Evolutionary conservation across 2,888 invertebrate species (phyloP).

Genomic region (Amphipyra berbera): DNA sequence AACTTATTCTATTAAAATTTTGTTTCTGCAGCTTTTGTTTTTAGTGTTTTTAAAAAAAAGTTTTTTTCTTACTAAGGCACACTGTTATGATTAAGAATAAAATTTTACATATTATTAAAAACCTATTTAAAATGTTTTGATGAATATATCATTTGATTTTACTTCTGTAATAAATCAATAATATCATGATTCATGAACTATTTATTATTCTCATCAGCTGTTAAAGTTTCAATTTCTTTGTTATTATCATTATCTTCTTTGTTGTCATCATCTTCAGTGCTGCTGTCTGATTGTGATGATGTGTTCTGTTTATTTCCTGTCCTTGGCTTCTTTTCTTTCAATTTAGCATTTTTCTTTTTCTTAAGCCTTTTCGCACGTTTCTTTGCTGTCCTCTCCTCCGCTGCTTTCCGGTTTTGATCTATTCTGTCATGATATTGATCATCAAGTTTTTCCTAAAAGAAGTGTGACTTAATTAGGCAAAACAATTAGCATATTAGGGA

Average conservation of each 20-base stretch:
- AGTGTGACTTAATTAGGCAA: neutral
- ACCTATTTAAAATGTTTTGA: neutral
- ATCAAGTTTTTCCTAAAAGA: slow-evolving; percentile 94
- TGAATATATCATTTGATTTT: neutral
- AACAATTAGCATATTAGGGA: too few species aligned
- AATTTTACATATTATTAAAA: neutral
- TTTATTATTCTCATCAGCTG: slow-evolving; percentile 32
- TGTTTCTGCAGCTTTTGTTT: neutral
- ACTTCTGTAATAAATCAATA: neutral
- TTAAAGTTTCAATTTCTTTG: slow-evolving; percentile 52
- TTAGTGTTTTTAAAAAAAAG: neutral
- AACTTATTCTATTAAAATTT: too few species aligned
- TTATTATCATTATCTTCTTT: slow-evolving; percentile 46
- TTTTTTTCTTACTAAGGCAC: too few species aligned
- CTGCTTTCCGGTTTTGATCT: slow-evolving; percentile 92
- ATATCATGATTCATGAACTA: slow-evolving; percentile 13
- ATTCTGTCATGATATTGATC: slow-evolving; percentile 95
- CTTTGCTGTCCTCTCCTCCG: slow-evolving; percentile 96
- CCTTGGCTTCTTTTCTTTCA: slow-evolving; percentile 82
- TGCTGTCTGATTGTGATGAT: slow-evolving; percentile 77
- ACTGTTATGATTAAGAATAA: too few species aligned
- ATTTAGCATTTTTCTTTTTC: slow-evolving; percentile 90
- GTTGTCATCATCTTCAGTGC: slow-evolving; percentile 63
- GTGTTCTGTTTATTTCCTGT: slow-evolving; percentile 63
- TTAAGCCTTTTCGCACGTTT: slow-evolving; percentile 96